Evolutionary conservation across 1,140 invertebrate species (phyloP).

Genomic region (Drosophila bocki): DNA sequence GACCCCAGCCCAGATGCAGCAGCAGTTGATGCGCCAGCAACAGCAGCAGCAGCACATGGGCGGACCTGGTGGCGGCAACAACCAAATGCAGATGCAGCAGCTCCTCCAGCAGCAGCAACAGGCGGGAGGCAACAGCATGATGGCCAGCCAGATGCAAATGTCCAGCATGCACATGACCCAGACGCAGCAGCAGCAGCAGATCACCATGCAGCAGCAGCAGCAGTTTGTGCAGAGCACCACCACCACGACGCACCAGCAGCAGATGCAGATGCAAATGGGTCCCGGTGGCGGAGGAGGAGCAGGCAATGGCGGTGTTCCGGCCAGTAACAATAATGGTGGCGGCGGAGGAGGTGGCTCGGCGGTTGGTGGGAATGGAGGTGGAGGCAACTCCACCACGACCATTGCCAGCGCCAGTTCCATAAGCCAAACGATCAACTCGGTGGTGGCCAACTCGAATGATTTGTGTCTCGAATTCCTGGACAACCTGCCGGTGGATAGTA

Average conservation of each 20-base stretch:
- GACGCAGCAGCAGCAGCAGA: conserved; percentile 88
- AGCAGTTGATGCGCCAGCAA: conserved; percentile 85
- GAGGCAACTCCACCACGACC: conserved; percentile 57
- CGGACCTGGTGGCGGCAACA: conserved; percentile 61
- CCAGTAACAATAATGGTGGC: conserved; percentile 77
- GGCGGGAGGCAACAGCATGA: conserved; percentile 84
- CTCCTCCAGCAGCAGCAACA: conserved; percentile 85
- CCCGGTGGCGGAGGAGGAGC: conserved; percentile 68
- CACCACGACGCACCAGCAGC: conserved; percentile 80
- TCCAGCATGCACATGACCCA: conserved; percentile 89
- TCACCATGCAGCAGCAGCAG: conserved; percentile 87
- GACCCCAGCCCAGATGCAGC: conserved; percentile 86
- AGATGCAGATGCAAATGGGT: conserved; percentile 84
- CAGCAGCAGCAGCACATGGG: conserved; percentile 68
- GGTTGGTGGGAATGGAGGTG: conserved; percentile 25
- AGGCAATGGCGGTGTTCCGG: conserved; percentile 14
- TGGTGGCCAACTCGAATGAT: conserved; percentile 88
- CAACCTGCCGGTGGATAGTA: conserved; percentile 90
- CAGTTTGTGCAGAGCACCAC: conserved; percentile 81
- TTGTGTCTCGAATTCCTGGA: conserved; percentile 93
- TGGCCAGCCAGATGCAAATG: conserved; percentile 86
- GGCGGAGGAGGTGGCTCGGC: conserved; percentile 41
- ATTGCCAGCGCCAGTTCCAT: conserved; percentile 85
- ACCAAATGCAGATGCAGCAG: conserved; percentile 74
- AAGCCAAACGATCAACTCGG: conserved; percentile 86